Base-by-base conservation (phyloP, 2,113 vertebrate species). In the Rhea americana region DNA sequence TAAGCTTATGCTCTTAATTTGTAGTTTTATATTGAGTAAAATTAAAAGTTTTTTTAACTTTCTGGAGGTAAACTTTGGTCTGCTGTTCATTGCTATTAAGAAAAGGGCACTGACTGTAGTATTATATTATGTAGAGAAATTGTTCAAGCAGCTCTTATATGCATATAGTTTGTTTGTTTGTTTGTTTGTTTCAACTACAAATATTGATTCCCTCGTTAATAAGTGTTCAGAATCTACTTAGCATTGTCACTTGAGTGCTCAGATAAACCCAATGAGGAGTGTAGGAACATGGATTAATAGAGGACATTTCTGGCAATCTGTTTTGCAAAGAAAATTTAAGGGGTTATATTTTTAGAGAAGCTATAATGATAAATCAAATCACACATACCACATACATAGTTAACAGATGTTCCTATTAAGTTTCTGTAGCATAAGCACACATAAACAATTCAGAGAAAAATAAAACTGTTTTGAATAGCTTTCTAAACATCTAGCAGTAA, bases 381-480 rank as follows among this genome's bases (percentile, higher is more conserved):
- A 53, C n/a, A 71, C 61, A 58, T 72, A 71, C 43, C 41, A 72
- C 82, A 91, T 95, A 68, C 74, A 93, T 80, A 37, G 50, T 58
- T 93, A 90, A 88, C 82, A 91, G 70, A 86, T 93, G 83, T 90
- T 90, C 88, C 50, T 72, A n/a, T 89, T 68, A 83, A 39, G 43
- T 86, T 94, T 93, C 58, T 86, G 61, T 66, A 84, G 70, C 17
- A 4, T 86, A 79, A 90, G 7, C 32, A 53, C 59, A 66, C 37
- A 58, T 86, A 82, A 87, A 87, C 53, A 65, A 82, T 70, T 55
- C 15, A 50, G 37, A 82, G 71, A 82, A 83, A 91, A 91, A 53
- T 22, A 70, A 67, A 82, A 61, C 19, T 66, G 22, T 20, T 62
- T 58, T 66, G 32, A 48, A 35, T 37, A 53, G 58, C 8, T 73